phyloP scores from a whole-genome alignment of 2,113 vertebrate species.

The Stigmatopora nigra region DNA sequence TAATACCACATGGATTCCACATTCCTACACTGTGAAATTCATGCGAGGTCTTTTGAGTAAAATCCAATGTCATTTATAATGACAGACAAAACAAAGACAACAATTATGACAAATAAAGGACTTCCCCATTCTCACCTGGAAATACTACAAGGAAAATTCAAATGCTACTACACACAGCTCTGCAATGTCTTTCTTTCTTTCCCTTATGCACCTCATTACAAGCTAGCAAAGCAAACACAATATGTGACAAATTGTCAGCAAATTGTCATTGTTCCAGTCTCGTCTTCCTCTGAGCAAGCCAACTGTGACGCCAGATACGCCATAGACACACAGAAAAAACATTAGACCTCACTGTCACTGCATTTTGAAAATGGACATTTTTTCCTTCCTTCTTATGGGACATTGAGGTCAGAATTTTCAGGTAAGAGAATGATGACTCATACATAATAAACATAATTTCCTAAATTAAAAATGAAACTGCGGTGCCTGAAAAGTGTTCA shows the following conservation, averaged over 20 bases:
- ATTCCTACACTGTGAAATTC: too few relatives aligned
- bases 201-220: slow-evolving; percentile 24
- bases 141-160: slow-evolving; percentile 46
- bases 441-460: slow-evolving; percentile 1
- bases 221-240: slow-evolving; percentile 34
- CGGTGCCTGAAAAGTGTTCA: neutral
- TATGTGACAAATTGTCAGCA: slow-evolving; percentile 15
- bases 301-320: neutral
- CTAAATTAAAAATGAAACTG: neutral
- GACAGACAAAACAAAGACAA: slow-evolving; percentile 9
- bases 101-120: slow-evolving; percentile 65
- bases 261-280: slow-evolving; percentile 15
- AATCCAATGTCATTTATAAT: neutral
- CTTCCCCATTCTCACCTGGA: slow-evolving; percentile 26
- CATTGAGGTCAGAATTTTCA: neutral
- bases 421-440: slow-evolving; percentile 3
- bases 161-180: slow-evolving; percentile 52
- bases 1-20: too few relatives aligned
- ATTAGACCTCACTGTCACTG: neutral
- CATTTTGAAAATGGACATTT: neutral
- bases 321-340: neutral
- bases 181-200: slow-evolving; percentile 20
- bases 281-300: neutral
- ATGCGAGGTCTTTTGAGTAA: too few relatives aligned
- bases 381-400: neutral